Evolutionary conservation across 37 sponge, comb jelly and placozoan species (phyloP).

Genomic region (Crambe crambe): DNA sequence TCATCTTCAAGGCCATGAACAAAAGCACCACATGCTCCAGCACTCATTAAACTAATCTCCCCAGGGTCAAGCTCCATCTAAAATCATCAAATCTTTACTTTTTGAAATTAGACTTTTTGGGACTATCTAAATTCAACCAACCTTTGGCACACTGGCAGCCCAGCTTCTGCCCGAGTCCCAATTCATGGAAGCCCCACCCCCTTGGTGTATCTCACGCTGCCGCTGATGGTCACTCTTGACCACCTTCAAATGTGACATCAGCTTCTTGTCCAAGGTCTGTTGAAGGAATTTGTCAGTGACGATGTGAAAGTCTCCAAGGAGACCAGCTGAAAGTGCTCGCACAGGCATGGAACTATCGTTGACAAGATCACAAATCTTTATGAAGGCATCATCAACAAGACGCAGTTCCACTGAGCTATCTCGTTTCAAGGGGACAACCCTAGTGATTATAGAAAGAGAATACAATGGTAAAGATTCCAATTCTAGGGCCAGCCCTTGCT

Average conservation of each 20-base stretch:
- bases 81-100: neutral
- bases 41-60: constrained; percentile 69
- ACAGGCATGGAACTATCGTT: constrained; percentile 74
- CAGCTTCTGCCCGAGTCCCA: constrained; percentile 75
- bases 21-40: constrained; percentile 95
- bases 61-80: constrained; percentile 65
- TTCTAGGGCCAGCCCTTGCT: too few relatives aligned
- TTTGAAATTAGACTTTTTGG: neutral
- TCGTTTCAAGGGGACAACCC: constrained; percentile 40
- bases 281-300: constrained; percentile 68
- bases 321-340: constrained; percentile 60
- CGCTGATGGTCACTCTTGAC: constrained; percentile 85
- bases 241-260: constrained; percentile 88
- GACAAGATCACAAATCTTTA: constrained; percentile 82
- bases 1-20: constrained; percentile 95
- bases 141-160: constrained; percentile 50
- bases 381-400: constrained; percentile 81
- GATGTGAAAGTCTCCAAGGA: constrained; percentile 58
- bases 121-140: neutral
- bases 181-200: constrained; percentile 11
- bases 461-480: neutral
- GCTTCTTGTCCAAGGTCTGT: constrained; percentile 93
- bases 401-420: constrained; percentile 37
- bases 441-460: neutral
- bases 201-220: constrained; percentile 47